Evolutionary conservation across 2,797 vertebrate species (phyloP).

Genomic region (Gymnoscopelus microlampas): DNA sequence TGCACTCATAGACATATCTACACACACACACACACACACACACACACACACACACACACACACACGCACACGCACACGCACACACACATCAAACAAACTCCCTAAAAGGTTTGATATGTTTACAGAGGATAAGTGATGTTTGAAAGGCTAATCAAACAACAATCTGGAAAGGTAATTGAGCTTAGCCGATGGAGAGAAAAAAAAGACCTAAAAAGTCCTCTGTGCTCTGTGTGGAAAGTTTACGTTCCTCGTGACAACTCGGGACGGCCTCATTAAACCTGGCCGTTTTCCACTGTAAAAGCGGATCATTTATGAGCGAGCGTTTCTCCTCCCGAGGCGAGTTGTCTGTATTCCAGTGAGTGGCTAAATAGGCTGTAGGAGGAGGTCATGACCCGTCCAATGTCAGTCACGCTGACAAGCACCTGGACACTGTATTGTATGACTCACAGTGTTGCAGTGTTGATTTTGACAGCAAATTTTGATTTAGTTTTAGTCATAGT

Average conservation of each 20-base stretch:
- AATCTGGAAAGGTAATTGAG: conserved; percentile 28
- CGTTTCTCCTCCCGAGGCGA: too few relatives aligned
- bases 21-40: background rate
- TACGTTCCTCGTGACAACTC: conserved; percentile 19
- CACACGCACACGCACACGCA: background rate
- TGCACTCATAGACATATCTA: too few relatives aligned
- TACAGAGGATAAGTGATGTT: background rate
- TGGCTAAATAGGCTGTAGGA: too few relatives aligned
- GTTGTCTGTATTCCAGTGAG: too few relatives aligned
- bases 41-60: background rate
- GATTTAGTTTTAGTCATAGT: too few relatives aligned
- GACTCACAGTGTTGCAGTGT: too few relatives aligned
- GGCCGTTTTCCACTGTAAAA: background rate
- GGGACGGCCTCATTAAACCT: conserved; percentile 11
- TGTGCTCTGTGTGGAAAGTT: conserved; percentile 22
- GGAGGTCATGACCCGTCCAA: too few relatives aligned
- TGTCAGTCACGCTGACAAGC: too few relatives aligned
- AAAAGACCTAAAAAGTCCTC: background rate
- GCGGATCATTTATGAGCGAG: too few relatives aligned
- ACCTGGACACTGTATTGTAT: too few relatives aligned
- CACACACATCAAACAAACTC: background rate
- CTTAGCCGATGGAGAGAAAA: conserved; percentile 7
- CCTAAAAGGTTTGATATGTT: background rate
- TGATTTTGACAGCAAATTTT: too few relatives aligned
- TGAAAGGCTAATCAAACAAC: conserved; percentile 30